Evolutionary conservation across 2,113 vertebrate species (phyloP).

Genomic region (Lepus americanus): DNA sequence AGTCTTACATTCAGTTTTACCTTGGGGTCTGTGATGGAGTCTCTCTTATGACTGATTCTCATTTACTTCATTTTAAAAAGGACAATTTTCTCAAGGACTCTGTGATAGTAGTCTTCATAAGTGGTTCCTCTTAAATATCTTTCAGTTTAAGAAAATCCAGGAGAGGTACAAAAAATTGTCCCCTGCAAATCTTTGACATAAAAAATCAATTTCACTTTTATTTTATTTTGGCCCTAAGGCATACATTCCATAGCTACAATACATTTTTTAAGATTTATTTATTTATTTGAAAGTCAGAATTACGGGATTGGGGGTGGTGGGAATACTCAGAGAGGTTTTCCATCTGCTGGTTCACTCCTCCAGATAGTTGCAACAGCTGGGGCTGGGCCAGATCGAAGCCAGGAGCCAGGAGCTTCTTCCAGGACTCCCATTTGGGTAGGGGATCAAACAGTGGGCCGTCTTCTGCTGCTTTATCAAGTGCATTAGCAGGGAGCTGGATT

Average conservation of each 20-base stretch:
- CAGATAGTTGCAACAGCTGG: too few species aligned
- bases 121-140: neutral
- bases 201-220: neutral
- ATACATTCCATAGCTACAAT: neutral
- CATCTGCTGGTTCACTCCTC: too few species aligned
- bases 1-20: neutral
- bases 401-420: too few species aligned
- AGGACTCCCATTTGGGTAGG: too few species aligned
- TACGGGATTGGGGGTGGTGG: too few species aligned
- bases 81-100: neutral
- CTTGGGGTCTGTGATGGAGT: neutral
- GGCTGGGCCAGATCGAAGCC: too few species aligned
- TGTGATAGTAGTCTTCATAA: neutral
- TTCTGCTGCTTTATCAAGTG: too few species aligned
- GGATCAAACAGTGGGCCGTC: too few species aligned
- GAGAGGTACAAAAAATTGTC: neutral
- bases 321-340: too few species aligned
- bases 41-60: neutral
- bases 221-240: neutral
- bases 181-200: neutral
- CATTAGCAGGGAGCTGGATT: too few species aligned
- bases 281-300: too few species aligned
- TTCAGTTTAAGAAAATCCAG: neutral
- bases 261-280: neutral
- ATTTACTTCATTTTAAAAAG: neutral